Evolutionary conservation across 2,888 invertebrate species (phyloP).

Genomic region (Bombyx huttoni): DNA sequence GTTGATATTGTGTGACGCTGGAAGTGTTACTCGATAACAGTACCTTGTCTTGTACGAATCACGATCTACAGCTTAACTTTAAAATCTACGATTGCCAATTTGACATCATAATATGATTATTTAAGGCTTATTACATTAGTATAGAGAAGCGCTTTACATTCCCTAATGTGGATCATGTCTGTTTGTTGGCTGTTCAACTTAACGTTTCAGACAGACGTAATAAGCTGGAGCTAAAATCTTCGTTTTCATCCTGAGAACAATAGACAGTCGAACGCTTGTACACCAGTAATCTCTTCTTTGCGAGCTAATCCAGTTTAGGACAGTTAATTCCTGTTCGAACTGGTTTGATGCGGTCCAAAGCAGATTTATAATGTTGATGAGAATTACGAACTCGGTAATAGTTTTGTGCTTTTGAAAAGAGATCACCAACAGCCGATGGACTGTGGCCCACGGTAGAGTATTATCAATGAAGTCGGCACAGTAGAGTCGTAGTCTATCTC

Average conservation of each 20-base stretch:
- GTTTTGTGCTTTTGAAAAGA: too few species aligned
- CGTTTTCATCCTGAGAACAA: conserved; percentile 31
- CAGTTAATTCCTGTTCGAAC: conserved; percentile 4
- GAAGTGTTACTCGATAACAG: too few species aligned
- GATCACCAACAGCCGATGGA: too few species aligned
- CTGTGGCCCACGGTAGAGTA: too few species aligned
- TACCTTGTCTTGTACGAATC: too few species aligned
- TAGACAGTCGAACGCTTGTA: conserved; percentile 33
- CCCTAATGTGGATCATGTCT: neutral
- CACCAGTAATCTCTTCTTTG: conserved; percentile 30
- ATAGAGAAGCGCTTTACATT: neutral
- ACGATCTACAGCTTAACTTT: too few species aligned
- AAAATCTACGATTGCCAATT: too few species aligned
- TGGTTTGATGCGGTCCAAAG: neutral
- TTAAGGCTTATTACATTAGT: neutral
- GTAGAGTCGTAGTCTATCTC: too few species aligned
- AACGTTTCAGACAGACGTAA: conserved; percentile 9
- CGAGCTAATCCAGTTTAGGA: conserved; percentile 21
- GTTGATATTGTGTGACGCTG: too few species aligned
- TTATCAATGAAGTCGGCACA: too few species aligned
- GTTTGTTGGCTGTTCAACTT: neutral
- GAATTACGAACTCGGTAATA: too few species aligned
- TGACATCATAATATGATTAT: too few species aligned
- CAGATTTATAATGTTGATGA: neutral
- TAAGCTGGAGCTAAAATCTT: conserved; percentile 19